Conservation (phyloP, 2,888 invertebrate species). For the Ennomos quercinarius region DNA sequence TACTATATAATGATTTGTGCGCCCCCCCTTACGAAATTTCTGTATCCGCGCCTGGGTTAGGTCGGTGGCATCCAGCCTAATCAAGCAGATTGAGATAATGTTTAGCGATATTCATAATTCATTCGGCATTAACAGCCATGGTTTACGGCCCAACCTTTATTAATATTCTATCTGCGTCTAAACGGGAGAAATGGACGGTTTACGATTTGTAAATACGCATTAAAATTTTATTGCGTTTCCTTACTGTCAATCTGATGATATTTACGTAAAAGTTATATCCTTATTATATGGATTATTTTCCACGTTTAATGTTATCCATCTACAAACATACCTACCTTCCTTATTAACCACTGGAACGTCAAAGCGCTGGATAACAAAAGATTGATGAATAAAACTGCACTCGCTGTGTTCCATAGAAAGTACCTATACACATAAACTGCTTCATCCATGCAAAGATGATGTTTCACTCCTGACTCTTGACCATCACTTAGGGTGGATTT, state of each 20-base stretch:
- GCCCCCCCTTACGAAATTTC: no score
- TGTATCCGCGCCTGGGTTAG: no score
- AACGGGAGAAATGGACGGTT: constrained; percentile 41
- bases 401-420: no score
- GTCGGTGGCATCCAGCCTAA: constrained; percentile 2
- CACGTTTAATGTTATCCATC: not conserved
- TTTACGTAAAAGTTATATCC: not conserved
- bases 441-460: no score
- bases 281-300: no score
- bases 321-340: not conserved
- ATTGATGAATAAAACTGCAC: no score
- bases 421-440: no score
- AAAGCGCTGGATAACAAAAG: no score
- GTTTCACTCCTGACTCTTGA: no score
- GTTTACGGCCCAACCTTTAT: constrained; percentile 45
- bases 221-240: constrained; percentile 50
- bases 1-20: no score
- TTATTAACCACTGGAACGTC: no score
- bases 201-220: constrained; percentile 56
- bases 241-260: constrained; percentile 31
- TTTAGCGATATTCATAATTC: constrained; percentile 38
- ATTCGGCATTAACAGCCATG: constrained; percentile 35
- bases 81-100: constrained; percentile 19
- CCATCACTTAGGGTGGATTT: no score
- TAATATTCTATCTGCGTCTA: constrained; percentile 45